These are phyloP conservation scores for Hyposmocoma kahamanoa DNA, from an alignment of 1,140 invertebrate species.

Conservation along the genomic window DNA sequence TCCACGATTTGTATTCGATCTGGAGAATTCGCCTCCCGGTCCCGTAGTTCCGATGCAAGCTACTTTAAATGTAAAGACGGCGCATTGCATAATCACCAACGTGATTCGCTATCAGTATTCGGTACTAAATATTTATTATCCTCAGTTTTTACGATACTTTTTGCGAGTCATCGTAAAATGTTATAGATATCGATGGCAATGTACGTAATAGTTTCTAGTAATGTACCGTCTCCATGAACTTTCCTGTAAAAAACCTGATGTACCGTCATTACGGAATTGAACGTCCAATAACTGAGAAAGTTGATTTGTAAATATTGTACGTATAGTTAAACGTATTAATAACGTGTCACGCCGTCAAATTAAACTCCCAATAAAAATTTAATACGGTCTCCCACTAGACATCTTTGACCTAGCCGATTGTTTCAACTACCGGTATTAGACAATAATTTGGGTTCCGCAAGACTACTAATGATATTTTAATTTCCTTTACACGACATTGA, in stretches of 20 bases:
- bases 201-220: too few relatives aligned
- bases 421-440: slow-evolving; percentile 45
- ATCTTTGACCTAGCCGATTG: slow-evolving; percentile 35
- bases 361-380: slow-evolving; percentile 24
- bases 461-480: too few relatives aligned
- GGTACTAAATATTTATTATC: slow-evolving; percentile 64
- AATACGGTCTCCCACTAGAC: slow-evolving; percentile 21
- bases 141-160: slow-evolving; percentile 41
- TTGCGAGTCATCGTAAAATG: slow-evolving; percentile 29
- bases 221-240: too few relatives aligned
- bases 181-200: slow-evolving; percentile 22
- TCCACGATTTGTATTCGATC: slow-evolving; percentile 67
- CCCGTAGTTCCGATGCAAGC: slow-evolving; percentile 61
- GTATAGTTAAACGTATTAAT: too few relatives aligned
- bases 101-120: slow-evolving; percentile 65
- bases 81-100: slow-evolving; percentile 66
- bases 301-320: too few relatives aligned
- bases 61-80: slow-evolving; percentile 67
- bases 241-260: too few relatives aligned
- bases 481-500: too few relatives aligned
- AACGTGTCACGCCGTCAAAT: neutral
- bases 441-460: slow-evolving; percentile 24
- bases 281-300: too few relatives aligned
- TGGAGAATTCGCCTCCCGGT: slow-evolving; percentile 59
- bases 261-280: too few relatives aligned